Evolutionary conservation across 1,140 invertebrate genomes (phyloP).

Genomic region (Drosophila nebulosa): DNA sequence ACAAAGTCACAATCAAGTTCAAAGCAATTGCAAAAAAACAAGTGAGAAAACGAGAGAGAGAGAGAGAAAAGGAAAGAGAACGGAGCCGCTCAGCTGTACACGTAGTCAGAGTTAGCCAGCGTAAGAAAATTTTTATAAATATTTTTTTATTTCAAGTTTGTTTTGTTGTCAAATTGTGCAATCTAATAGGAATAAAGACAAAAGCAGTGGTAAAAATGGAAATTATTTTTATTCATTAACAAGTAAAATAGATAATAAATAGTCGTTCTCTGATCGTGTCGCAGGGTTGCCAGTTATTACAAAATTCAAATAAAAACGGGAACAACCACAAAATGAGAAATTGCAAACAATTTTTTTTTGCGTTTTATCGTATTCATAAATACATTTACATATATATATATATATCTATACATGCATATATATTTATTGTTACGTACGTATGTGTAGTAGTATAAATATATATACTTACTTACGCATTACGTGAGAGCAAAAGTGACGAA

Average conservation of each 20-base stretch:
- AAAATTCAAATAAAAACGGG: slow-evolving; percentile 9
- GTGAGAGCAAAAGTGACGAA: slow-evolving; percentile 22
- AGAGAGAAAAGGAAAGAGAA: slow-evolving; percentile 22
- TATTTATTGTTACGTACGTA: slow-evolving; percentile 8
- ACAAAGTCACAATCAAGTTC: slow-evolving; percentile 60
- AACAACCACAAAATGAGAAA: slow-evolving; percentile 1
- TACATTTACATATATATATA: neutral
- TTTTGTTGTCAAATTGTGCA: slow-evolving; percentile 61
- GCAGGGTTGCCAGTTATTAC: neutral
- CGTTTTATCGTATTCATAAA: neutral
- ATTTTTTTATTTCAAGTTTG: slow-evolving; percentile 36
- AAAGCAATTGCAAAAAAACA: slow-evolving; percentile 57
- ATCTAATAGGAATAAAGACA: slow-evolving; percentile 20
- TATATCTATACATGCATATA: neutral
- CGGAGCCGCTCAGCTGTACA: slow-evolving; percentile 65
- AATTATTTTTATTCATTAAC: slow-evolving; percentile 45
- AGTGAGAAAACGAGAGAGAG: slow-evolving; percentile 3
- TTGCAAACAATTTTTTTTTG: slow-evolving; percentile 7
- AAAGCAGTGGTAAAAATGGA: slow-evolving; percentile 5
- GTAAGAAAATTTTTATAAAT: slow-evolving; percentile 9
- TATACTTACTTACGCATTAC: neutral
- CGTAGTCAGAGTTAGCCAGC: slow-evolving; percentile 49
- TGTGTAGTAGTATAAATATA: slow-evolving; percentile 3
- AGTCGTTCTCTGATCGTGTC: neutral
- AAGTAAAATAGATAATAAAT: slow-evolving; percentile 4